Evolutionary conservation across 2,888 invertebrate genomes (phyloP).

Genomic region (Pheosia tremula): DNA sequence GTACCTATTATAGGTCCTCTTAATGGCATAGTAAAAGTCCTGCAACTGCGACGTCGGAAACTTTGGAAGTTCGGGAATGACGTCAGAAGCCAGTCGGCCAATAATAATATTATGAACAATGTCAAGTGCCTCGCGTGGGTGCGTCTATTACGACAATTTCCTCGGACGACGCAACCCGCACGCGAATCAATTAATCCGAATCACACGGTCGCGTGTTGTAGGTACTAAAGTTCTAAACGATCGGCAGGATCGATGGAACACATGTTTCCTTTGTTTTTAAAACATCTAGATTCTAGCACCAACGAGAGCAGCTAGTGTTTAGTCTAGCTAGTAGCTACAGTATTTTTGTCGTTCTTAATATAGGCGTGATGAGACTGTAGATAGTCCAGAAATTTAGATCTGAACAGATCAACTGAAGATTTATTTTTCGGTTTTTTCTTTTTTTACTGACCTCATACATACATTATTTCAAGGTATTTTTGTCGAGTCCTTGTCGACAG

Average conservation of each 20-base stretch:
- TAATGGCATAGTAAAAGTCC: neutral
- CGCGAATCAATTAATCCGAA: conserved; percentile 66
- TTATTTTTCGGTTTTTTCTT: too few species aligned
- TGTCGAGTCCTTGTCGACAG: neutral
- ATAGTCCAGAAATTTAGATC: neutral
- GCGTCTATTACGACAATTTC: conserved; percentile 51
- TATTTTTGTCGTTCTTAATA: neutral
- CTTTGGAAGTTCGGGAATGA: neutral
- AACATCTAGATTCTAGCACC: neutral
- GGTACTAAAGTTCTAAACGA: conserved; percentile 44
- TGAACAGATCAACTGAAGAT: too few species aligned
- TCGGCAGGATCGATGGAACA: conserved; percentile 40
- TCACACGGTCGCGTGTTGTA: conserved; percentile 56
- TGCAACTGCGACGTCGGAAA: neutral
- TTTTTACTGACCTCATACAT: too few species aligned
- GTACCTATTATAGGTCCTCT: neutral
- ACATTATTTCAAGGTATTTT: conserved; percentile 23
- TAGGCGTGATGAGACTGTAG: neutral
- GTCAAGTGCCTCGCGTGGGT: conserved; percentile 62
- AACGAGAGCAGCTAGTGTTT: neutral
- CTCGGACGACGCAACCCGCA: conserved; percentile 48
- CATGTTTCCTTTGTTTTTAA: conserved; percentile 37
- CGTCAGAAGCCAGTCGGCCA: neutral
- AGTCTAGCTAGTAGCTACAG: neutral
- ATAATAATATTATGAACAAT: conserved; percentile 35